A percentile compares a stretch with the other conserved stretches of the same genome.
These are phyloP conservation scores for Albula goreensis DNA, from an alignment of 2,113 vertebrate species.

Conservation along the genomic window DNA sequence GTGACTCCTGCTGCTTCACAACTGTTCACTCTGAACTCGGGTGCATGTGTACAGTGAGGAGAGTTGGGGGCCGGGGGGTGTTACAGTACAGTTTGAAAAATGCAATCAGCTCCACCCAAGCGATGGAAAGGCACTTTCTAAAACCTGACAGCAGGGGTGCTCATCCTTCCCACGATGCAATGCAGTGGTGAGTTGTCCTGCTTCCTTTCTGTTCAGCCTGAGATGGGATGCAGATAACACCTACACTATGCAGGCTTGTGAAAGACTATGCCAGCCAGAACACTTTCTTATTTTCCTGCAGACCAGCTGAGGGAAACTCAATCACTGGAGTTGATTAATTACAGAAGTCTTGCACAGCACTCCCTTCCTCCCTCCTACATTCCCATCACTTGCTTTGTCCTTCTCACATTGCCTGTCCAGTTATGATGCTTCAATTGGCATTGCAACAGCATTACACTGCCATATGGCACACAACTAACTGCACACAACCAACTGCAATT, in stretches of 20 bases:
- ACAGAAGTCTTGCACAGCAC: neutral
- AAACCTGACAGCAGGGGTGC: neutral
- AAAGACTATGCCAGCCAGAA: neutral
- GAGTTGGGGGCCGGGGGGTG: neutral
- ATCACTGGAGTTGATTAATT: neutral
- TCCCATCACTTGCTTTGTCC: neutral
- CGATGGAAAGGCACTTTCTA: neutral
- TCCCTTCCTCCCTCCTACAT: neutral
- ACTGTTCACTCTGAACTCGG: neutral
- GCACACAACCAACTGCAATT: too few species aligned
- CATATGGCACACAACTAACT: too few species aligned
- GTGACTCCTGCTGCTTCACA: neutral
- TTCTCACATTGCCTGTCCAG: neutral
- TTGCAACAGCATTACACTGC: too few species aligned
- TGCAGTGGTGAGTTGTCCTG: neutral
- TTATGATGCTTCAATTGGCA: too few species aligned
- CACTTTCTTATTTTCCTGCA: neutral
- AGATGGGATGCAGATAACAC: neutral
- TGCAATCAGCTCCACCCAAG: neutral
- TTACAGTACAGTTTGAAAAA: conserved; percentile 1
- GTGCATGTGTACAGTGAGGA: neutral
- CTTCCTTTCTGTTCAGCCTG: neutral
- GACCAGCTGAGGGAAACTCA: neutral
- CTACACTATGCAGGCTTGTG: neutral
- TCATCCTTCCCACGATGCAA: neutral